Base-by-base conservation (phyloP, 2,888 invertebrate species). In the Colostygia pectinataria region DNA sequence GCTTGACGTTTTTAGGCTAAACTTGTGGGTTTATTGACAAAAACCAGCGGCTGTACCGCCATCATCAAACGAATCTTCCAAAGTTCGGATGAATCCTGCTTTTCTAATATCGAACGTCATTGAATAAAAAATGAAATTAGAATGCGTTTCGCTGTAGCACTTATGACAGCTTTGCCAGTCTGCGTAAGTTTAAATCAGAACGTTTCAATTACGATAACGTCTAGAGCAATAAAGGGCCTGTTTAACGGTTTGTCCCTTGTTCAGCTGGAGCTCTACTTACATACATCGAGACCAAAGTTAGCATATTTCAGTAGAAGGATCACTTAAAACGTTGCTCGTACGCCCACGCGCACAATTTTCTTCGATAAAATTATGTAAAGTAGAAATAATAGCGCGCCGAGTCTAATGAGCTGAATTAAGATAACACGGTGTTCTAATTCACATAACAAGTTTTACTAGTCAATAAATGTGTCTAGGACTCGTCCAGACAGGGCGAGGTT, bases 331-430 rank as follows among this genome's bases (percentile, higher is more conserved):
- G 76, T 76, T 71, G 65, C 54, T 69, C 57, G 60, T 60, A 69
- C 73, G 80, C 81, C 80, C 80, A 80, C 80, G 80, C 80, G 76
- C 71, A 77, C 80, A 82, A 81, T 83, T 82, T 86, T 81, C 82
- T 80, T 76, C 80, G 80, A 83, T 86, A 82, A 83, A 85, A 83
- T 82, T 81, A 83, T 83, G 81, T 77, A 80, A 84, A 84, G 73
- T 80, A 80, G 76, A 80, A 81, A 82, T 82, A 54, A 54, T 82
- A 78, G 78, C 71, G 68, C 71, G 69, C 68, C 63, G 62, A 69
- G 71, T 73, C 73, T 85, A 86, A 86, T 86, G 83, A 84, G 81
- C 68, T 77, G 70, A 80, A 85, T 85, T 83, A 83, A 83, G 84
- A 83, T 83, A 83, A 78, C 76, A 68, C 63, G 66, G 63, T 71